phyloP scores from a whole-genome alignment of 2,797 vertebrate genomes.

The Jordanella pulchra region DNA sequence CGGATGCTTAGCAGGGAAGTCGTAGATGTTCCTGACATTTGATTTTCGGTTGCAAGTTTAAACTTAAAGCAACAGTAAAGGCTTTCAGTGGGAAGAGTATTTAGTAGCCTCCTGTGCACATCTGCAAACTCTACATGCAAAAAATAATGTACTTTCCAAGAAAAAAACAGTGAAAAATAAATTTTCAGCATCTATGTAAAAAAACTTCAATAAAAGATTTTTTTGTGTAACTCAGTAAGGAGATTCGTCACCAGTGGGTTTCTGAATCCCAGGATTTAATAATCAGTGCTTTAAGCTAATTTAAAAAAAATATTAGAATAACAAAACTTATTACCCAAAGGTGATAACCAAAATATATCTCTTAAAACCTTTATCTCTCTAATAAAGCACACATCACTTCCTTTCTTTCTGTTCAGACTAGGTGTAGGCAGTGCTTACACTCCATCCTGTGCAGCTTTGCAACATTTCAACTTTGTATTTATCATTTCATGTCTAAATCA shows the following conservation, averaged over 20 bases:
- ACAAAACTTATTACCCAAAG: slow-evolving; percentile 3
- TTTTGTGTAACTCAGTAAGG: not conserved
- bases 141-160: not conserved
- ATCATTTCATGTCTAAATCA: slow-evolving; percentile 22
- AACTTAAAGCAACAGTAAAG: slow-evolving; percentile 26
- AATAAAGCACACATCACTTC: not conserved
- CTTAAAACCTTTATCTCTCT: slow-evolving; percentile 11
- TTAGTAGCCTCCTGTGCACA: not conserved
- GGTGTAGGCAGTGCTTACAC: slow-evolving; percentile 27
- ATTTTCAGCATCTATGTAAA: slow-evolving; percentile 8
- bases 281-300: not conserved
- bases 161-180: not conserved
- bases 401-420: slow-evolving; percentile 14
- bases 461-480: slow-evolving; percentile 20
- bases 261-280: not conserved
- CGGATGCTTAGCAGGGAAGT: slow-evolving; percentile 6
- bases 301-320: slow-evolving; percentile 1
- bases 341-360: slow-evolving; percentile 16
- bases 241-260: not conserved
- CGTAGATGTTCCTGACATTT: slow-evolving; percentile 23
- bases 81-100: slow-evolving; percentile 3
- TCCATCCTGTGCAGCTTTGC: slow-evolving; percentile 43
- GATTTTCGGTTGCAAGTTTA: slow-evolving; percentile 10
- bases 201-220: no score
- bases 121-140: slow-evolving; percentile 7